These are phyloP conservation scores for Actinia tenebrosa DNA, from an alignment of 64 coral and sea anemone species.

Conservation along the genomic window DNA sequence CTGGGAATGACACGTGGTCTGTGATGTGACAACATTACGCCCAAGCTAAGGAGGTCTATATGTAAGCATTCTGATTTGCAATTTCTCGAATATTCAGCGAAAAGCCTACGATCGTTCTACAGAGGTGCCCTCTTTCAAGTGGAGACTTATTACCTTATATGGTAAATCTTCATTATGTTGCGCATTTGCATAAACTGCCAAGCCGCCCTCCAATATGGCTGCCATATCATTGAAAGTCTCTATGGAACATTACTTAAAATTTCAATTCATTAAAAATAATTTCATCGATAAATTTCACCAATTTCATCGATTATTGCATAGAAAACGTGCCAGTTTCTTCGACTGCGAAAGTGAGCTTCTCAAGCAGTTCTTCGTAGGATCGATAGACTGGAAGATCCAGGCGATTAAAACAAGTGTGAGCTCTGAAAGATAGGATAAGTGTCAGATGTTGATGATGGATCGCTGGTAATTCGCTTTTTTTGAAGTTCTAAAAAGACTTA, in stretches of 20 bases:
- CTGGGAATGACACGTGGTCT: no score
- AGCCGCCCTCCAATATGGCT: neutral
- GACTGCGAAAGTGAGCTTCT: conserved; percentile 98
- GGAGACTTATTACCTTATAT: neutral
- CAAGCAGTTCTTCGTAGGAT: conserved; percentile 88
- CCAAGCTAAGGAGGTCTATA: neutral
- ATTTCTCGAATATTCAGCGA: neutral
- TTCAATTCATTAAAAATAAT: neutral
- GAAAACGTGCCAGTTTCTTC: conserved; percentile 94
- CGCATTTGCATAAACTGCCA: neutral
- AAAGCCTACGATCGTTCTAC: neutral
- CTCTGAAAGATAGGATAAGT: conserved; percentile 39
- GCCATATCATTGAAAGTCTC: neutral
- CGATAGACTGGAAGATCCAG: conserved; percentile 91
- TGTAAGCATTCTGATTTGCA: neutral
- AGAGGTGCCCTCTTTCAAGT: neutral
- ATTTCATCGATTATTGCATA: conserved; percentile 65
- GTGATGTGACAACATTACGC: no score
- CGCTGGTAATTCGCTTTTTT: no score
- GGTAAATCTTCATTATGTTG: neutral
- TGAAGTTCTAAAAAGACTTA: no score
- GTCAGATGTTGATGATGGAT: no score
- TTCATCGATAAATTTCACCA: neutral
- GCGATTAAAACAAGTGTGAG: conserved; percentile 98
- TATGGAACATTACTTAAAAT: neutral